A percentile compares a stretch with the other conserved stretches of the same genome.
phyloP scores from a whole-genome alignment of 2,113 vertebrate genomes.

The Chionis minor region DNA sequence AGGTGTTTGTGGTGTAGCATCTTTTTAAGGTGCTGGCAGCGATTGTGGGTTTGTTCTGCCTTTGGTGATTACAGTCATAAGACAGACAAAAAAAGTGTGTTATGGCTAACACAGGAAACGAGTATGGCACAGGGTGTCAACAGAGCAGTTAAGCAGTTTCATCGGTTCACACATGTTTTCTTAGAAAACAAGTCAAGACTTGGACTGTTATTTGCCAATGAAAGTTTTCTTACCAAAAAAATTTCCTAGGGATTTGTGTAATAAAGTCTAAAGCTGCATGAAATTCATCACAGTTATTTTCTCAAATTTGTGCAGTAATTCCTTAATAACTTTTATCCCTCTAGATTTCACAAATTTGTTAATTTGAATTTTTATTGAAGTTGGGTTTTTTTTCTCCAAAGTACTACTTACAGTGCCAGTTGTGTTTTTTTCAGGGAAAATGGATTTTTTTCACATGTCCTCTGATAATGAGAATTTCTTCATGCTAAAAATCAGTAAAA shows the following conservation, averaged over 20 bases:
- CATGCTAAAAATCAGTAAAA: not conserved
- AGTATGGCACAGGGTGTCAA: not conserved
- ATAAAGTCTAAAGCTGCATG: not conserved
- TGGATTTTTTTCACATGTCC: not conserved
- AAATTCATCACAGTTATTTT: not conserved
- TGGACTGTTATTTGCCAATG: not conserved
- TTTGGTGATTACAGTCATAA: not conserved
- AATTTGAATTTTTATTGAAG: constrained; percentile 5
- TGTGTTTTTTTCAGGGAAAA: not conserved
- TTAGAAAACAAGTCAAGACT: not conserved
- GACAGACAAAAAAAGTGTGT: not conserved
- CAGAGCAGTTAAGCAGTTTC: not conserved
- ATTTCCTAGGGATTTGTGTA: not conserved
- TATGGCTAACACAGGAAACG: not conserved
- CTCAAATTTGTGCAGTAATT: not conserved
- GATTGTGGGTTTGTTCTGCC: not conserved
- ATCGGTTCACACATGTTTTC: not conserved
- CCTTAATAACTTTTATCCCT: not conserved
- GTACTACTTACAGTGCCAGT: not conserved
- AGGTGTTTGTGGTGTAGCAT: not conserved
- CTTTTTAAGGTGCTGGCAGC: not conserved
- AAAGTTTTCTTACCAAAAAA: not conserved
- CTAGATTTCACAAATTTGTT: not conserved
- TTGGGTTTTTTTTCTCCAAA: not conserved
- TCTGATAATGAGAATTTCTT: not conserved